Percentiles rank a stretch among this genome's conserved stretches.
Evolutionary conservation across 2,888 invertebrate species (phyloP).

Genomic region (Gastracanthus pulcherrimus): DNA sequence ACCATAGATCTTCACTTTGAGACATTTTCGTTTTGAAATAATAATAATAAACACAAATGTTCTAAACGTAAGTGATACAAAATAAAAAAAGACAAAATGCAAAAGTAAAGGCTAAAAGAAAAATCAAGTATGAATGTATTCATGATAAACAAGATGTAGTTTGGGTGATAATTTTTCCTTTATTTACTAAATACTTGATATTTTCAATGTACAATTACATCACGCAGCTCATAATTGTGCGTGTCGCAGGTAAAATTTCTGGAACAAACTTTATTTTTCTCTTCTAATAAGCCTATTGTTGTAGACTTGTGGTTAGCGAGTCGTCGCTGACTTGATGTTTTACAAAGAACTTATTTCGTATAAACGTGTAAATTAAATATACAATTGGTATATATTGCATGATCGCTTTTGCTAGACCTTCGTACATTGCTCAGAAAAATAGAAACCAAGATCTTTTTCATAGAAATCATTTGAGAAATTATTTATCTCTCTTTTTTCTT

Average conservation of each 20-base stretch:
- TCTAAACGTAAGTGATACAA: slow-evolving; percentile 2
- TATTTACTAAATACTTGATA: slow-evolving; percentile 53
- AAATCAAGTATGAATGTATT: slow-evolving; percentile 41
- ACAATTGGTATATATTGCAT: slow-evolving; percentile 41
- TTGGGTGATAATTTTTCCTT: slow-evolving; percentile 57
- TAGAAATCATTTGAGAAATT: slow-evolving; percentile 10
- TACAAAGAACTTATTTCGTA: slow-evolving; percentile 38
- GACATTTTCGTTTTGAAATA: not conserved
- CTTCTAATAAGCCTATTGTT: slow-evolving; percentile 13
- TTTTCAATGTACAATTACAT: slow-evolving; percentile 56
- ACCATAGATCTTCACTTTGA: slow-evolving; percentile 33
- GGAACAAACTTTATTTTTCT: slow-evolving; percentile 35
- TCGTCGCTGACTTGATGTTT: slow-evolving; percentile 31
- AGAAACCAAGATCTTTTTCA: slow-evolving; percentile 27
- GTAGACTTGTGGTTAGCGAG: slow-evolving; percentile 17
- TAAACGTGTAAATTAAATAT: slow-evolving; percentile 49
- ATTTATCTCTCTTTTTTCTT: not conserved
- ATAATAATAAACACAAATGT: not conserved
- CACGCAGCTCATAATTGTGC: slow-evolving; percentile 51
- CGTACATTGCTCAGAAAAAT: slow-evolving; percentile 31
- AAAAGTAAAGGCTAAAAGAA: slow-evolving; percentile 49
- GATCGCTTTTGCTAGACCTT: slow-evolving; percentile 28
- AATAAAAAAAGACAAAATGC: slow-evolving; percentile 30
- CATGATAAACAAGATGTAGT: slow-evolving; percentile 49
- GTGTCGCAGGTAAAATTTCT: slow-evolving; percentile 45